A percentile compares a stretch with the other conserved stretches of the same genome.
Evolutionary conservation across 2,888 invertebrate species (phyloP).

Genomic region (Eristalinus aeneus): DNA sequence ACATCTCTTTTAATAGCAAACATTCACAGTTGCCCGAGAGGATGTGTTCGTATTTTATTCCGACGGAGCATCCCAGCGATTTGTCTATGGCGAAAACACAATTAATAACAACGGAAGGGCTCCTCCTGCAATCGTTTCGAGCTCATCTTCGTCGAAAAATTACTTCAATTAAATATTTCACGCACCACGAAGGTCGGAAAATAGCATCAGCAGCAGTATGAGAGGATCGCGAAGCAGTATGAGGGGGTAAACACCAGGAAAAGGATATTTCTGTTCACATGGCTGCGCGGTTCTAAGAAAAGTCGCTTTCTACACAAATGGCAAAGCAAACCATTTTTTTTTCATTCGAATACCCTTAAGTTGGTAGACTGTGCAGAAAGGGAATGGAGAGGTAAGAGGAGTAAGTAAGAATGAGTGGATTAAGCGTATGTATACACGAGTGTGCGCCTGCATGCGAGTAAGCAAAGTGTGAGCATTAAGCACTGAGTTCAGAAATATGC

Average conservation of each 20-base stretch:
- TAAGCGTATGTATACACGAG: not conserved
- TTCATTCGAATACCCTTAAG: not conserved
- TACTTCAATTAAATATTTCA: slow-evolving; percentile 47
- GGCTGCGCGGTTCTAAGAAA: not conserved
- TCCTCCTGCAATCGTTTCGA: slow-evolving; percentile 7
- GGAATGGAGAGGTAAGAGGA: not conserved
- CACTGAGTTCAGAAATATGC: slow-evolving; percentile 15
- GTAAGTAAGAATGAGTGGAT: not conserved
- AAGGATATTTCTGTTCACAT: not conserved
- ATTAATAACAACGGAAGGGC: slow-evolving; percentile 35
- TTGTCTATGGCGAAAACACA: slow-evolving; percentile 29
- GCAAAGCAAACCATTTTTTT: not conserved
- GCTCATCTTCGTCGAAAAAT: slow-evolving; percentile 27
- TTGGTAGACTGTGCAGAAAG: not conserved
- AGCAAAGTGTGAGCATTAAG: not conserved
- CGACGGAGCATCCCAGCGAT: slow-evolving; percentile 6
- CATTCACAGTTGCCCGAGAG: slow-evolving; percentile 38
- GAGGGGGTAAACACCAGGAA: not conserved
- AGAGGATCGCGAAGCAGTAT: not conserved
- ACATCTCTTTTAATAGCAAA: slow-evolving; percentile 48
- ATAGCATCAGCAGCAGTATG: not conserved
- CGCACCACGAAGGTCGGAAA: slow-evolving; percentile 19
- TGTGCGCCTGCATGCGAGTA: not conserved
- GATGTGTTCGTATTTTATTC: slow-evolving; percentile 11
- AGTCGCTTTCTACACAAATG: not conserved